Conservation (phyloP, 2,797 vertebrate species). For the Aldrovandia affinis region DNA sequence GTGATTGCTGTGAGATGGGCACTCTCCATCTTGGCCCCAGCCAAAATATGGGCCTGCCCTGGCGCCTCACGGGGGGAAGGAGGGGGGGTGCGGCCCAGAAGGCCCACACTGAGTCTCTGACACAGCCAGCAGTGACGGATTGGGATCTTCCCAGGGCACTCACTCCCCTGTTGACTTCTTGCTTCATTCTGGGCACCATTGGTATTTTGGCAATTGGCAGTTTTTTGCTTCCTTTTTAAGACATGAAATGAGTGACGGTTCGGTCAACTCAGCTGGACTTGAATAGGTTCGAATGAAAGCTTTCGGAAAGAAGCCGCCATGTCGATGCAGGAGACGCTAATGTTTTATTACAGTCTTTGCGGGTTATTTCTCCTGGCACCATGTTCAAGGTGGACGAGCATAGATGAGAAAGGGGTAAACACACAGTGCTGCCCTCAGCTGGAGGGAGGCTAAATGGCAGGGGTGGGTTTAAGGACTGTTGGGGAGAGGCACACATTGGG, state of each 20-base stretch:
- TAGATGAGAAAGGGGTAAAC: neutral
- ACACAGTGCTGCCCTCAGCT: neutral
- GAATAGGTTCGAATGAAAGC: neutral
- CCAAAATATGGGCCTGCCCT: slow-evolving; percentile 73
- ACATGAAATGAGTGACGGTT: neutral
- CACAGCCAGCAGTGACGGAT: neutral
- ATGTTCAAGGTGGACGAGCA: neutral
- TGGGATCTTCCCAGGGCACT: neutral
- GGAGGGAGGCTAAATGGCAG: neutral
- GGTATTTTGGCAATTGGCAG: too few species aligned
- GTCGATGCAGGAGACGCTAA: neutral
- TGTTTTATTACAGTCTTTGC: neutral
- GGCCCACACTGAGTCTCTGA: neutral
- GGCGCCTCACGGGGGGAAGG: slow-evolving; percentile 71
- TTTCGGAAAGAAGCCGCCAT: neutral
- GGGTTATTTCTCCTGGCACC: neutral
- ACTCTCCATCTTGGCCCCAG: slow-evolving; percentile 58
- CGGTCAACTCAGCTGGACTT: neutral
- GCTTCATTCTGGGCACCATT: too few species aligned
- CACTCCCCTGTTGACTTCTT: neutral
- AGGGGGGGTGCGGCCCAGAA: neutral
- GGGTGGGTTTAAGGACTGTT: neutral
- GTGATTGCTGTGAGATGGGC: slow-evolving; percentile 60
- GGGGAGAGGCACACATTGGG: neutral
- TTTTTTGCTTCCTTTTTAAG: neutral